phyloP scores from a whole-genome alignment of 2,113 vertebrate species.

The Diadophis punctatus region DNA sequence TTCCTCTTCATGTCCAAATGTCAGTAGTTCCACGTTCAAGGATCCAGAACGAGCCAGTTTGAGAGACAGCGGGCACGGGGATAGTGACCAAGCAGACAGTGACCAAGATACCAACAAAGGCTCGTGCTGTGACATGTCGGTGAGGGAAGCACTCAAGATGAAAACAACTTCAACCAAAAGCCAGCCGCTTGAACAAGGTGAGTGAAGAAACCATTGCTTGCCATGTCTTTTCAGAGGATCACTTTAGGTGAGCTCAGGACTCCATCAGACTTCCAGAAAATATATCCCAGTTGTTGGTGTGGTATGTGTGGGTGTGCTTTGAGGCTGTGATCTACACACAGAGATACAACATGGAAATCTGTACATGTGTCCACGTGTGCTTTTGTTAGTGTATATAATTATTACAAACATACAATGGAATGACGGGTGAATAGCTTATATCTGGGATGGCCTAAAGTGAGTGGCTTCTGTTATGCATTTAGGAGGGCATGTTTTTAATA shows the following conservation, averaged over 20 bases:
- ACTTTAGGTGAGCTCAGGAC: conserved; percentile 69
- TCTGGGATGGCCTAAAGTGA: background rate
- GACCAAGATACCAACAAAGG: conserved; percentile 99
- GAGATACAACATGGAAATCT: background rate
- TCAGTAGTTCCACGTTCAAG: conserved; percentile 97
- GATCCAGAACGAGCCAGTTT: conserved; percentile 98
- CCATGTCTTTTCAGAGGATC: conserved; percentile 64
- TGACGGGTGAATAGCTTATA: background rate
- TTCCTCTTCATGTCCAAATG: conserved; percentile 57
- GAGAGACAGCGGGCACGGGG: conserved; percentile 98
- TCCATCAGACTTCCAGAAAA: conserved; percentile 20
- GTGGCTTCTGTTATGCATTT: background rate
- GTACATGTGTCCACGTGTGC: background rate
- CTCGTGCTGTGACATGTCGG: conserved; percentile 99
- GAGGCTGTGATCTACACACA: background rate
- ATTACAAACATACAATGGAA: background rate
- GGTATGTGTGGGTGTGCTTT: background rate
- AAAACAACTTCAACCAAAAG: conserved; percentile 93
- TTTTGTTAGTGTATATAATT: too few species aligned
- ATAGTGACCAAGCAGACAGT: conserved; percentile 99
- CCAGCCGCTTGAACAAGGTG: conserved; percentile 94
- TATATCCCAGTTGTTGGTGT: background rate
- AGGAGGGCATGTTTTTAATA: background rate
- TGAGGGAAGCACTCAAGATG: conserved; percentile 98
- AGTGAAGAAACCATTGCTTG: conserved; percentile 68